phyloP scores from a whole-genome alignment of 1,140 invertebrate species.

The Nixonia krombeini region DNA sequence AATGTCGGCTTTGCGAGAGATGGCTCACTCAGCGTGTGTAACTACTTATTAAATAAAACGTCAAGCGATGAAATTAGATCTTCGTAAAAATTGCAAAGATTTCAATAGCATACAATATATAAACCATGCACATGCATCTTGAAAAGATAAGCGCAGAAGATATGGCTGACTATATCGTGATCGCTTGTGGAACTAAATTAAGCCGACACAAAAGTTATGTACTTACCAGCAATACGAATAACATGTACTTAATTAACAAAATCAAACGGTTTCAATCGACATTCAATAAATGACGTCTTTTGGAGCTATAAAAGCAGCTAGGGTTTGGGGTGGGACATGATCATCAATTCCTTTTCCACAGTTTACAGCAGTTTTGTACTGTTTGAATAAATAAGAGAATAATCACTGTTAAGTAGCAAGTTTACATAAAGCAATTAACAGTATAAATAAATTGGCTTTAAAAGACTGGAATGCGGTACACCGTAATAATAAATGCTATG shows the following conservation, averaged over 20 bases:
- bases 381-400: too few species aligned
- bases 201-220: constrained; percentile 14
- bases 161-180: constrained; percentile 12
- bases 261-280: constrained; percentile 7
- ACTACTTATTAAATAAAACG: constrained; percentile 32
- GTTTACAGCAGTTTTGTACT: background rate
- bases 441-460: too few species aligned
- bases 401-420: too few species aligned
- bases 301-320: constrained; percentile 37
- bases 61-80: constrained; percentile 22
- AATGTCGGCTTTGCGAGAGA: too few species aligned
- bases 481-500: background rate
- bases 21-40: constrained; percentile 22
- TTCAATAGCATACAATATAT: constrained; percentile 29
- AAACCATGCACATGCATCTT: constrained; percentile 34
- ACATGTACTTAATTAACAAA: constrained; percentile 19
- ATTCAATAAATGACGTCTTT: constrained; percentile 16
- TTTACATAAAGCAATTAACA: too few species aligned
- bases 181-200: constrained; percentile 8
- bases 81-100: constrained; percentile 5
- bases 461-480: too few species aligned
- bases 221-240: constrained; percentile 38
- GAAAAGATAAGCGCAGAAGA: background rate
- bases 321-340: constrained; percentile 26
- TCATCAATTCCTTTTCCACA: constrained; percentile 12